These are phyloP conservation scores for Calephelis perditalis DNA, from an alignment of 2,888 invertebrate species.

Conservation along the genomic window DNA sequence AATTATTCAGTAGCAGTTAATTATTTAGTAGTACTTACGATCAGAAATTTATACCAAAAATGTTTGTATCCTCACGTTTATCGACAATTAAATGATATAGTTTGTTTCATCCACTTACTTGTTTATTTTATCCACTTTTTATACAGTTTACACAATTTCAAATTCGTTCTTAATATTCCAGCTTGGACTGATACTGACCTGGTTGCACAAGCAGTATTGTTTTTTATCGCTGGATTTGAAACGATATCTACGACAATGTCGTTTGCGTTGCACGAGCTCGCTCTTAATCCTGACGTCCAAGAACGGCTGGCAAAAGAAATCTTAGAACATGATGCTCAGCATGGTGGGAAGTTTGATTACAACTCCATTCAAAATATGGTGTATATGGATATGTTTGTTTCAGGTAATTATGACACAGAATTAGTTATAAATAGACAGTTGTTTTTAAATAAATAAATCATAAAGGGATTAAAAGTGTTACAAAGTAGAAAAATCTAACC, in stretches of 20 bases:
- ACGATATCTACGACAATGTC: slow-evolving; percentile 51
- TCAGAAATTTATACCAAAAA: too few species aligned
- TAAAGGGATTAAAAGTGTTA: too few species aligned
- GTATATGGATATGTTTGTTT: slow-evolving; percentile 76
- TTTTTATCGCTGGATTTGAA: slow-evolving; percentile 72
- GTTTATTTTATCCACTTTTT: too few species aligned
- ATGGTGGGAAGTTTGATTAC: slow-evolving; percentile 53
- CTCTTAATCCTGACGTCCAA: slow-evolving; percentile 72
- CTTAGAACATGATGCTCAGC: slow-evolving; percentile 46
- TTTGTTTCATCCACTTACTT: too few species aligned
- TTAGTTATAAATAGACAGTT: too few species aligned
- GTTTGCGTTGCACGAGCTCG: slow-evolving; percentile 71
- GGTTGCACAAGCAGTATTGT: slow-evolving; percentile 55
- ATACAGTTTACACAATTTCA: too few species aligned
- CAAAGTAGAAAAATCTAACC: not conserved
- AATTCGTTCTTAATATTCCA: slow-evolving; percentile 15
- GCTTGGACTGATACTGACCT: slow-evolving; percentile 47
- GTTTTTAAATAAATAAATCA: too few species aligned
- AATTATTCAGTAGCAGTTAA: too few species aligned
- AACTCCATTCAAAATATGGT: slow-evolving; percentile 65
- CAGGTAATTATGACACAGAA: slow-evolving; percentile 39
- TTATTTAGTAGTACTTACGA: too few species aligned
- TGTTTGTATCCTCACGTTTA: too few species aligned
- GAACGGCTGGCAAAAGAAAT: slow-evolving; percentile 68
- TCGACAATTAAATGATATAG: too few species aligned